Evolutionary conservation across 2,797 vertebrate species (phyloP).

Genomic region (Apogon talboti): DNA sequence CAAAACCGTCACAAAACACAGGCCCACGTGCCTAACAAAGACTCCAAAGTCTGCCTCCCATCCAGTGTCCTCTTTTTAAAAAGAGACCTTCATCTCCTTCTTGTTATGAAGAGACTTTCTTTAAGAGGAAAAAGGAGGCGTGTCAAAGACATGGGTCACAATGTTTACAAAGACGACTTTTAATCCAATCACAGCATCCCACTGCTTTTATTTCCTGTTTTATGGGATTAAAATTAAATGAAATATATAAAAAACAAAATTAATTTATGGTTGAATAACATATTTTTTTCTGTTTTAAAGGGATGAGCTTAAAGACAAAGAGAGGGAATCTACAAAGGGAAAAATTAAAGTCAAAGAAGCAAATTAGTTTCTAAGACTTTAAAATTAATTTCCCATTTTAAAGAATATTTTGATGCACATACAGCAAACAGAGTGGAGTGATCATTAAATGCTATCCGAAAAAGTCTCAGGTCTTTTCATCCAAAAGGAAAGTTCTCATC

Average conservation of each 20-base stretch:
- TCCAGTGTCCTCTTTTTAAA: conserved; percentile 75
- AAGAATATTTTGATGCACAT: conserved; percentile 44
- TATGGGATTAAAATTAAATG: conserved; percentile 84
- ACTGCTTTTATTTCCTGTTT: conserved; percentile 82
- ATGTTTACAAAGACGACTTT: conserved; percentile 83
- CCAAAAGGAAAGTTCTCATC: conserved; percentile 29
- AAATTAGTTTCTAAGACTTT: conserved; percentile 68
- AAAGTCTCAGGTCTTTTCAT: conserved; percentile 39
- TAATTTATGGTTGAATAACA: conserved; percentile 80
- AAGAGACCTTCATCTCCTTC: conserved; percentile 82
- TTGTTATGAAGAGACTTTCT: conserved; percentile 79
- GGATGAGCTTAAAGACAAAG: conserved; percentile 60
- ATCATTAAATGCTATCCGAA: conserved; percentile 30
- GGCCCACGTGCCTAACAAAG: conserved; percentile 78
- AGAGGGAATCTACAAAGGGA: conserved; percentile 74
- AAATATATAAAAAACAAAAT: conserved; percentile 82
- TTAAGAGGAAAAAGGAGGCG: conserved; percentile 74
- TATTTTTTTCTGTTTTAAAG: conserved; percentile 66
- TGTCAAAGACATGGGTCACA: conserved; percentile 86
- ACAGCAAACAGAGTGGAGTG: conserved; percentile 38
- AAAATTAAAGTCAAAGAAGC: conserved; percentile 69
- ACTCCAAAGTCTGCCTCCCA: conserved; percentile 80
- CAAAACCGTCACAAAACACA: conserved; percentile 79
- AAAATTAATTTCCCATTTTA: conserved; percentile 60
- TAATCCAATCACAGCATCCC: conserved; percentile 83